These are phyloP conservation scores for Bufo bufo DNA, from an alignment of 2,113 vertebrate species.

Conservation along the genomic window DNA sequence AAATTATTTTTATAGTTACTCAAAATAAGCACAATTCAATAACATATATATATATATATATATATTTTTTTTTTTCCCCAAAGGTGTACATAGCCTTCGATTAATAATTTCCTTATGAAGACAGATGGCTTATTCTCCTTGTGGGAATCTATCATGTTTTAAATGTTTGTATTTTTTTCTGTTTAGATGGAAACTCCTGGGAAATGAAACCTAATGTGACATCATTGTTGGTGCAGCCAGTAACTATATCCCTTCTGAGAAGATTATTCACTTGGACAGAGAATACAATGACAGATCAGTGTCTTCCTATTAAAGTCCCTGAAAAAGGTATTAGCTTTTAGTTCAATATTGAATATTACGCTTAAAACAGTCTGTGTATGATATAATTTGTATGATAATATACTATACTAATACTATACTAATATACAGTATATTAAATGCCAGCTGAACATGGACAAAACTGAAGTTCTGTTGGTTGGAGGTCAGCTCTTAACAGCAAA, in stretches of 20 bases:
- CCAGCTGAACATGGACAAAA: too few species aligned
- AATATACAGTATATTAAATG: too few species aligned
- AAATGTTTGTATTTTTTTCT: slow-evolving; percentile 52
- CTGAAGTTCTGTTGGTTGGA: too few species aligned
- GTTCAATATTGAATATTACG: neutral
- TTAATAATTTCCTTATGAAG: neutral
- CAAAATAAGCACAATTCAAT: too few species aligned
- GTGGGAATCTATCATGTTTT: neutral
- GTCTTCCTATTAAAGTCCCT: slow-evolving; percentile 74
- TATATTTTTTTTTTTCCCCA: too few species aligned
- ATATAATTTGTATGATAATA: too few species aligned
- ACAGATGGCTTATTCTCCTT: neutral
- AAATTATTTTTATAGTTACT: too few species aligned
- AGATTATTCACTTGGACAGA: slow-evolving; percentile 71
- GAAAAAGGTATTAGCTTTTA: slow-evolving; percentile 73
- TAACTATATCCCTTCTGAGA: slow-evolving; percentile 81
- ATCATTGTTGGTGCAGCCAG: slow-evolving; percentile 85
- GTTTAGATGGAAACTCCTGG: slow-evolving; percentile 75
- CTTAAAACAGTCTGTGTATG: neutral
- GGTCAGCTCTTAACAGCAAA: too few species aligned
- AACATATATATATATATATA: too few species aligned
- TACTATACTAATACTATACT: too few species aligned
- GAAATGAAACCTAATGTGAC: slow-evolving; percentile 75
- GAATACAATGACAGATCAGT: slow-evolving; percentile 64
- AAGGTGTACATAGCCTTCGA: neutral